phyloP scores from a whole-genome alignment of 2,888 invertebrate genomes.

The Rhodophaea formosa region DNA sequence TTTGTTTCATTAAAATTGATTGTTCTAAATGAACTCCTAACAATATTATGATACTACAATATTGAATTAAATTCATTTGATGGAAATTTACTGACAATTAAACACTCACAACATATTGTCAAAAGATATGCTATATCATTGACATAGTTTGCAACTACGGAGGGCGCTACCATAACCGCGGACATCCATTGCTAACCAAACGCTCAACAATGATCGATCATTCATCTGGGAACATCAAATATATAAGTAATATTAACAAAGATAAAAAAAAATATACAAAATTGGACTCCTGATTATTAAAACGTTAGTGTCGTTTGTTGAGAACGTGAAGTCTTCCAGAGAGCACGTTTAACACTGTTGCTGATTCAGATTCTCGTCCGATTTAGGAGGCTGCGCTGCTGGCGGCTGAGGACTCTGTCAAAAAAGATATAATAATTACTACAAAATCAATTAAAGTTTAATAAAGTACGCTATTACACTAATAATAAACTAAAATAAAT shows the following conservation, averaged over 20 bases:
- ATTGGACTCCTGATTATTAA: slow-evolving; percentile 55
- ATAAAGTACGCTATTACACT: neutral
- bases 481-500: too few relatives aligned
- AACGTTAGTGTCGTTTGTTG: slow-evolving; percentile 44
- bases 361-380: slow-evolving; percentile 89
- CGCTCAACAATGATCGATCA: slow-evolving; percentile 42
- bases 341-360: slow-evolving; percentile 76
- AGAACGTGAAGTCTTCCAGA: slow-evolving; percentile 35
- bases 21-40: slow-evolving; percentile 31
- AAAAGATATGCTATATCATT: slow-evolving; percentile 57
- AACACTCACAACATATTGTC: slow-evolving; percentile 48
- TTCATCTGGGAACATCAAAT: slow-evolving; percentile 46
- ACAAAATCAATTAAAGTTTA: slow-evolving; percentile 17
- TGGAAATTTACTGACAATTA: slow-evolving; percentile 31
- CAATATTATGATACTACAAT: slow-evolving; percentile 35
- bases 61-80: slow-evolving; percentile 37
- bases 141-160: slow-evolving; percentile 37
- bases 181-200: slow-evolving; percentile 32
- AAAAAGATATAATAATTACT: slow-evolving; percentile 43
- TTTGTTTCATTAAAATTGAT: slow-evolving; percentile 12
- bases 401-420: slow-evolving; percentile 86
- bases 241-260: slow-evolving; percentile 50
- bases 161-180: slow-evolving; percentile 21
- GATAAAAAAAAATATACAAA: slow-evolving; percentile 34
- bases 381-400: slow-evolving; percentile 81